A percentile compares a stretch with the other conserved stretches of the same genome.
These are phyloP conservation scores for Podarcis siculus DNA, from an alignment of 2,797 vertebrate species.

Conservation along the genomic window DNA sequence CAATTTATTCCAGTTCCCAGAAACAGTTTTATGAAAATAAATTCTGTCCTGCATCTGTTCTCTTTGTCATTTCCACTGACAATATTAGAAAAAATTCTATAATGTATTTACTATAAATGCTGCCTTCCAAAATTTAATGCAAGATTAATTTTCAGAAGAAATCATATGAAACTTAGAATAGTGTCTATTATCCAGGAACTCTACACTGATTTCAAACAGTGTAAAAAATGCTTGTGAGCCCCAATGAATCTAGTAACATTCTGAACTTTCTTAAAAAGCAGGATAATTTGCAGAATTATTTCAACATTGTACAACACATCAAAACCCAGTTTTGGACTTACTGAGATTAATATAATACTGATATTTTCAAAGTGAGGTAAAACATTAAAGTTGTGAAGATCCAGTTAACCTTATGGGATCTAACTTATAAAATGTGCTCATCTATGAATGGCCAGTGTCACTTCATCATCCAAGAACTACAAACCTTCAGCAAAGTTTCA, in stretches of 20 bases:
- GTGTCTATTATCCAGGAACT: slow-evolving; percentile 26
- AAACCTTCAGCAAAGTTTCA: neutral
- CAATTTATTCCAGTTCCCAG: neutral
- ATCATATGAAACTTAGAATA: neutral
- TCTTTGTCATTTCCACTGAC: slow-evolving; percentile 13
- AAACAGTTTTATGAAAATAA: slow-evolving; percentile 1
- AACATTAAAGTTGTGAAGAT: slow-evolving; percentile 38
- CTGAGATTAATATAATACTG: neutral
- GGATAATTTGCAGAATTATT: slow-evolving; percentile 15
- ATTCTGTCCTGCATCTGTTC: neutral
- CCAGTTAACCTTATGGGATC: neutral
- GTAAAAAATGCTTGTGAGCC: slow-evolving; percentile 47
- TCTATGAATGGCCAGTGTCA: neutral
- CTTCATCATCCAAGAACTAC: neutral
- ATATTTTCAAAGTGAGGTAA: neutral
- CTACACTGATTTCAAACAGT: slow-evolving; percentile 47
- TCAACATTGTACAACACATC: slow-evolving; percentile 45
- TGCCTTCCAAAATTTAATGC: slow-evolving; percentile 10
- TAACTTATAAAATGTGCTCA: neutral
- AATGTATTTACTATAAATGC: slow-evolving; percentile 34
- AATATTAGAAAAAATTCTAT: slow-evolving; percentile 37
- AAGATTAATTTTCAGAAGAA: slow-evolving; percentile 36
- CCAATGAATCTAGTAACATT: slow-evolving; percentile 44
- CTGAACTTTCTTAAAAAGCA: neutral
- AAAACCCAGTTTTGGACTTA: slow-evolving; percentile 36